A percentile compares a stretch with the other conserved stretches of the same genome.
These are phyloP conservation scores for Pseudomyrmex pallidus DNA, from an alignment of 1,140 invertebrate species.

Conservation along the genomic window DNA sequence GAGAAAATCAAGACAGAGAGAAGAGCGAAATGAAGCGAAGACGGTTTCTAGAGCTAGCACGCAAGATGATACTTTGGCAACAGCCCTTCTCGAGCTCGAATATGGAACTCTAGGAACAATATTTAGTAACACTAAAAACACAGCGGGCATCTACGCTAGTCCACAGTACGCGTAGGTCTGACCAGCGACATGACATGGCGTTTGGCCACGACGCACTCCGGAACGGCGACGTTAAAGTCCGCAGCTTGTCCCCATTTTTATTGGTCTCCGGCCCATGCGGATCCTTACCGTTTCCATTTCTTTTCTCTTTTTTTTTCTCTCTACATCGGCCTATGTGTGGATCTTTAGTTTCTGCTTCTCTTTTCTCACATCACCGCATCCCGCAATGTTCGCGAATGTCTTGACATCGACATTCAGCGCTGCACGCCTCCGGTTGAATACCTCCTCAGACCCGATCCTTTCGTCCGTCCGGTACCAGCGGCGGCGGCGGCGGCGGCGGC, in stretches of 20 bases:
- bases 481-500: not conserved
- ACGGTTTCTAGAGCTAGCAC: slow-evolving; percentile 41
- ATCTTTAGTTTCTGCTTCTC: not conserved
- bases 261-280: slow-evolving; percentile 46
- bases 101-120: slow-evolving; percentile 31
- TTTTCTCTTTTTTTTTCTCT: slow-evolving; percentile 33
- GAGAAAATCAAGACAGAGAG: slow-evolving; percentile 35
- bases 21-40: slow-evolving; percentile 9
- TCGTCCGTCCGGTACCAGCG: not conserved
- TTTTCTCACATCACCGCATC: slow-evolving; percentile 60
- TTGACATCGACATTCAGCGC: slow-evolving; percentile 69
- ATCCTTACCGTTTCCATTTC: slow-evolving; percentile 18
- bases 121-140: slow-evolving; percentile 51
- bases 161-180: not conserved
- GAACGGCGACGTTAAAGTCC: slow-evolving; percentile 47
- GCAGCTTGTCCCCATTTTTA: slow-evolving; percentile 61
- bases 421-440: slow-evolving; percentile 61
- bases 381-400: slow-evolving; percentile 63
- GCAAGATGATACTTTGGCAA: slow-evolving; percentile 3
- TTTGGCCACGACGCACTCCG: slow-evolving; percentile 52
- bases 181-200: slow-evolving; percentile 1
- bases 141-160: slow-evolving; percentile 3
- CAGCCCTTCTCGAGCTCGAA: not conserved
- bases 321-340: slow-evolving; percentile 4
- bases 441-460: slow-evolving; percentile 8